These are phyloP conservation scores for Drosophila kohkoa DNA, from an alignment of 1,140 invertebrate genomes.

Conservation along the genomic window DNA sequence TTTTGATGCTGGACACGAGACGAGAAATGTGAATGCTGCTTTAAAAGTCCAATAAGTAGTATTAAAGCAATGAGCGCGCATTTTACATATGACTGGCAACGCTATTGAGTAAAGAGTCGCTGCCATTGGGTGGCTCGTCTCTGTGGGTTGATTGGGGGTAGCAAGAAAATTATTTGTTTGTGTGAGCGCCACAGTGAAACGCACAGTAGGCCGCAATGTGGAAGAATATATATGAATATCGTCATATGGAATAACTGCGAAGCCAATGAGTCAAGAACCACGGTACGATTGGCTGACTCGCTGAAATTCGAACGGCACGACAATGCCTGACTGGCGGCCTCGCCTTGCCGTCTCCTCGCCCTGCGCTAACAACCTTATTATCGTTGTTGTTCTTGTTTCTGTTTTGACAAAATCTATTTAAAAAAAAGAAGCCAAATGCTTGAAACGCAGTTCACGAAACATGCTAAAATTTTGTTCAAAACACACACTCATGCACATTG, in stretches of 20 bases:
- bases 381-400: conserved; percentile 52
- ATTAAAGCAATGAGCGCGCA: conserved; percentile 66
- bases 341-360: conserved; percentile 24
- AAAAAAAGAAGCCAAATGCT: conserved; percentile 52
- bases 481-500: conserved; percentile 28
- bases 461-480: conserved; percentile 73
- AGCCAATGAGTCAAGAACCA: conserved; percentile 20
- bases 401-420: conserved; percentile 59
- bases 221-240: conserved; percentile 4
- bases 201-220: conserved; percentile 37
- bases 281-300: conserved; percentile 44
- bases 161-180: conserved; percentile 16
- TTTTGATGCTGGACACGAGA: conserved; percentile 55
- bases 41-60: conserved; percentile 70
- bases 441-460: conserved; percentile 56
- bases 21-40: conserved; percentile 50
- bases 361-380: conserved; percentile 44
- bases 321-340: conserved; percentile 41
- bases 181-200: neutral
- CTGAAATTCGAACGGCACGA: conserved; percentile 68
- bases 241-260: neutral
- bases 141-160: neutral
- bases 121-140: conserved; percentile 7
- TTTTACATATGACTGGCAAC: conserved; percentile 54
- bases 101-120: conserved; percentile 12